These are phyloP conservation scores for Apteryx owenii DNA, from an alignment of 2,113 vertebrate species.

Conservation along the genomic window DNA sequence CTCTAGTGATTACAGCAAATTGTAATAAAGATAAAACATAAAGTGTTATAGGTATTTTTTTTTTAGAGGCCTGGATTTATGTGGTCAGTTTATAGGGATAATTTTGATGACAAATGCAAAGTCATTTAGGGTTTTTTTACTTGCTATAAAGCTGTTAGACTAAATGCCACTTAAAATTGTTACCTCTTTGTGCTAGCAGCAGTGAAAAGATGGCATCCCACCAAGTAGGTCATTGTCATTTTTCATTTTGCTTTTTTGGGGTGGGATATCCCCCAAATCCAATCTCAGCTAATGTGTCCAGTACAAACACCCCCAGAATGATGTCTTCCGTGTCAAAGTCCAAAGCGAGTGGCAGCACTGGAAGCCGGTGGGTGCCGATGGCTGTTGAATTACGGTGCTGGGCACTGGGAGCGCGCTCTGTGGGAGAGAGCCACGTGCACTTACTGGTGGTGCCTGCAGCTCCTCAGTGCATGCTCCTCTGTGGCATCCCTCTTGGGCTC, in stretches of 20 bases:
- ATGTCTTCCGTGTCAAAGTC: rapidly evolving
- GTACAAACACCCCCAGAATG: background rate
- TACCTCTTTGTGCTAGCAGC: background rate
- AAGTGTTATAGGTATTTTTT: background rate
- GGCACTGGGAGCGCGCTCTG: rapidly evolving
- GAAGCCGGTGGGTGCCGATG: background rate
- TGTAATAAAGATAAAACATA: background rate
- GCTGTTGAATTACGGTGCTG: background rate
- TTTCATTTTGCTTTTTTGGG: background rate
- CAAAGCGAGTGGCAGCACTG: background rate
- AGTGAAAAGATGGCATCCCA: background rate
- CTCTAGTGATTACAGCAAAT: slow-evolving; percentile 22
- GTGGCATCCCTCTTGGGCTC: background rate
- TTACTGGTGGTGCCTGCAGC: rapidly evolving
- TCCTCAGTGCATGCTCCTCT: background rate
- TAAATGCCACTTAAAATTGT: background rate
- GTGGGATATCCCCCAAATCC: background rate
- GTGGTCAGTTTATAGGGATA: slow-evolving; percentile 16
- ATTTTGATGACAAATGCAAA: slow-evolving; percentile 36
- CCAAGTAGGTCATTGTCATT: background rate
- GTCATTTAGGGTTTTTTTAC: background rate
- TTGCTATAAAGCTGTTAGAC: background rate
- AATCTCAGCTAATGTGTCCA: background rate
- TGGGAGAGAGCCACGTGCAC: background rate
- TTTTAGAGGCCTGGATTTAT: slow-evolving; percentile 23